Evolutionary conservation across 2,888 invertebrate genomes (phyloP), one percentile per base, ranked within the genome.

Genomic region (Tipula unca): DNA sequence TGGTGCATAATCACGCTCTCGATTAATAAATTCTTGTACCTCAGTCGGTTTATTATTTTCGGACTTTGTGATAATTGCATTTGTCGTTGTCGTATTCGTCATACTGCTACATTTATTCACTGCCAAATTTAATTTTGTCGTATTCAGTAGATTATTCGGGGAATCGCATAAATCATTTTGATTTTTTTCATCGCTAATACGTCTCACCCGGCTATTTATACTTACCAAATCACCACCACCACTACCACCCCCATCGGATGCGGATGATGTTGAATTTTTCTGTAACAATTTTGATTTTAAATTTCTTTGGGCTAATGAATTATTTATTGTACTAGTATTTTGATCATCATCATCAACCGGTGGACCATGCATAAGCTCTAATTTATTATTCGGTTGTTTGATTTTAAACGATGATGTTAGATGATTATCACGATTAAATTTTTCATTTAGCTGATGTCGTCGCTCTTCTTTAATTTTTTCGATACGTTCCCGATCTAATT

Each of bases 391-490:
- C n/a, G 92, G 91, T 13, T 69, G 20, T 88, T 93, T 92, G 86
- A 90, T 87, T 84, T 90, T 91, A 83, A 93, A 91, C 39, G 90
- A 89, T 1, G 94, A 93, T 86, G 92, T 93, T 83, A 83, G 10
- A 17, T 85, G 29, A 86, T 91, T 89, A 87, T 94, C 94, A 85
- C 94, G 92, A 87, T 96, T 95, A 89, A 96, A 97, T 89, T 96
- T 97, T 89, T 97, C 96, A 84, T 96, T 93, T 14, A 97, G 91
- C 88, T 96, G 96, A 87, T 94, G 95, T 85, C 97, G 92, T n/a
- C 97, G 92, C 89, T 97, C 97, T 89, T 97, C 96, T 91, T 97
- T 97, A 89, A 97, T 97, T 89, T 95, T 95, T 90, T 97, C 97
- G 87, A 97, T 96, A 84, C 97, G 91, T 89, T 97, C 97, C 84